phyloP scores from a whole-genome alignment of 2,797 vertebrate genomes.

The Pipistrellus nathusii region DNA sequence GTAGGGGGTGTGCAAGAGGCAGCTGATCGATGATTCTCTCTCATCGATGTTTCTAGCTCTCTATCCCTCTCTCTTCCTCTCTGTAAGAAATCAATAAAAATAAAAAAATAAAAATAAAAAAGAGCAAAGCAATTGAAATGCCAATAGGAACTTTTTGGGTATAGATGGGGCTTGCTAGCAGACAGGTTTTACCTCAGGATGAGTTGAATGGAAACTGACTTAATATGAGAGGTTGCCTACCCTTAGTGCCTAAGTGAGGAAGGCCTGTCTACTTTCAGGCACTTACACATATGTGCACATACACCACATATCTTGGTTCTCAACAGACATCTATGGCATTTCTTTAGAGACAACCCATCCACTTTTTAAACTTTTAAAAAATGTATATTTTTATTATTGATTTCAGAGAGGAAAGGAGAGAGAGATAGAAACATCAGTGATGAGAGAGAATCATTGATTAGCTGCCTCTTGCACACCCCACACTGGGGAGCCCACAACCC shows the following conservation, averaged over 20 bases:
- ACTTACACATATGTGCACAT: background rate
- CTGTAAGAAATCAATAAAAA: no score
- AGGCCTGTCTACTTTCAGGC: background rate
- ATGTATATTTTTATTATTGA: no score
- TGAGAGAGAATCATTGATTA: no score
- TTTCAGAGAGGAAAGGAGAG: no score
- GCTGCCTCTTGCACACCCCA: no score
- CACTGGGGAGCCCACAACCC: no score
- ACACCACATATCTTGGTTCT: background rate
- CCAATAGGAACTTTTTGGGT: background rate
- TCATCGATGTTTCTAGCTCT: no score
- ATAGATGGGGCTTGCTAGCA: constrained; percentile 18
- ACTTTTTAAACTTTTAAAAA: no score
- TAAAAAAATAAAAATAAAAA: background rate
- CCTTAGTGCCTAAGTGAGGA: background rate
- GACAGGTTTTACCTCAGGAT: background rate
- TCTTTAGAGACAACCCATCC: background rate
- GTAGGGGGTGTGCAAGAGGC: no score
- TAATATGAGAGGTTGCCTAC: background rate
- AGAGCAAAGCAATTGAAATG: constrained; percentile 4
- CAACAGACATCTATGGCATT: constrained; percentile 3
- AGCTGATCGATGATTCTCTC: no score
- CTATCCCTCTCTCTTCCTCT: no score
- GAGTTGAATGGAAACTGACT: background rate
- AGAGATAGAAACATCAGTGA: no score